Conservation (phyloP, 2,113 vertebrate species). For the Vicugna pacos region DNA sequence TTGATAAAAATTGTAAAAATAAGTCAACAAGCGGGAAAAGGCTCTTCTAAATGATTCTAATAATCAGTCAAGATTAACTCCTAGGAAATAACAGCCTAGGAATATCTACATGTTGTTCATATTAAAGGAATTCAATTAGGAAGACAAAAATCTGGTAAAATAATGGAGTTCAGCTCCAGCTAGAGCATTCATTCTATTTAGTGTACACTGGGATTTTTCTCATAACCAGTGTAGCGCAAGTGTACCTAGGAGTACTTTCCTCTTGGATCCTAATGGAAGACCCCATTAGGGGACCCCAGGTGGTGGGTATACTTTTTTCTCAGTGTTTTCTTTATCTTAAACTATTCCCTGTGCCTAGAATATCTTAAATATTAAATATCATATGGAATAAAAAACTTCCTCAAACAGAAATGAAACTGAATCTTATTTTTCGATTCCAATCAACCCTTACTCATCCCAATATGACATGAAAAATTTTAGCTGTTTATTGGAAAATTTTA, state of each 20-base stretch:
- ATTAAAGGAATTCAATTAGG: background rate
- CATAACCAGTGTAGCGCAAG: too few relatives aligned
- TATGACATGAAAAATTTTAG: background rate
- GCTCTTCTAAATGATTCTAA: background rate
- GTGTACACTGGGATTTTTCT: background rate
- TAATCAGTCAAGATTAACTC: background rate
- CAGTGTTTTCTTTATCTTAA: background rate
- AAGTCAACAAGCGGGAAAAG: background rate
- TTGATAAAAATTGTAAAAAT: slow-evolving; percentile 3
- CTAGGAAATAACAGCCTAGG: background rate
- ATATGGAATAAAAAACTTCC: background rate
- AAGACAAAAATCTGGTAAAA: background rate
- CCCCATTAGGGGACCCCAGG: too few relatives aligned
- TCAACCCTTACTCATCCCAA: background rate
- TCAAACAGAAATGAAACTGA: background rate
- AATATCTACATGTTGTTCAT: background rate
- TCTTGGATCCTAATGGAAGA: background rate
- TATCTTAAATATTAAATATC: background rate
- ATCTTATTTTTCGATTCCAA: background rate
- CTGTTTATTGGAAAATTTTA: background rate
- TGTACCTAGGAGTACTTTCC: background rate
- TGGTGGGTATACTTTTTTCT: background rate
- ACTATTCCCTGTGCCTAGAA: background rate
- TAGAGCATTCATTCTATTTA: background rate
- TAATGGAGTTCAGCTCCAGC: background rate